These are phyloP conservation scores for Zenarchopterus dispar DNA, from an alignment of 2,797 vertebrate species.

Conservation along the genomic window DNA sequence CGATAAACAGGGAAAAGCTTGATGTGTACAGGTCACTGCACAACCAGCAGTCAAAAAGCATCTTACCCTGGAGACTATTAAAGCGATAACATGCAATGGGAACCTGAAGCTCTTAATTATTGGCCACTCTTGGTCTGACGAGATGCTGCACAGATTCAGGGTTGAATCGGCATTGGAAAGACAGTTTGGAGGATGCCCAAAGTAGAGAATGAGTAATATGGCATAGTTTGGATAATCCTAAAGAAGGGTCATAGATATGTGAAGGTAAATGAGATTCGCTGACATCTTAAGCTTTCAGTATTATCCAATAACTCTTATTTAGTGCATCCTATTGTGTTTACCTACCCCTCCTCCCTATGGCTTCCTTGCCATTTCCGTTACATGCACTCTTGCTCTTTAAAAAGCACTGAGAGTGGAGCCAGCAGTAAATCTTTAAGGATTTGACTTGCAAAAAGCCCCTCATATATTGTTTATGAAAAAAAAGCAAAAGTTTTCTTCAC, in stretches of 20 bases:
- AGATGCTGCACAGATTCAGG: conserved; percentile 51
- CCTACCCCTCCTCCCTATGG: conserved; percentile 29
- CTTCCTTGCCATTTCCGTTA: conserved; percentile 58
- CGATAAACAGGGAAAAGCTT: conserved; percentile 82
- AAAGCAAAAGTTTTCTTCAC: conserved; percentile 82
- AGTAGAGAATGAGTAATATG: conserved; percentile 39
- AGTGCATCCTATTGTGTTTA: conserved; percentile 73
- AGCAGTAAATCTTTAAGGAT: conserved; percentile 87
- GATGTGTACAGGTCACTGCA: conserved; percentile 86
- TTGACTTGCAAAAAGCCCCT: conserved; percentile 98
- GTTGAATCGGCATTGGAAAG: conserved; percentile 36
- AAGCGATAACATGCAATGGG: conserved; percentile 65
- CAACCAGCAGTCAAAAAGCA: conserved; percentile 84
- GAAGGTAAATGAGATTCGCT: conserved; percentile 3
- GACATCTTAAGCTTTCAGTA: conserved; percentile 63
- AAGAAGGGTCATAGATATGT: conserved; percentile 35
- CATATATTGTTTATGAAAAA: conserved; percentile 97
- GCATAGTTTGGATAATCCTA: conserved; percentile 43
- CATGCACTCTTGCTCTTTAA: conserved; percentile 67
- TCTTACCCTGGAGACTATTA: conserved; percentile 71
- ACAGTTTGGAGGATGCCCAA: conserved; percentile 34
- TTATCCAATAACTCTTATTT: conserved; percentile 61
- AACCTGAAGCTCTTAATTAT: conserved; percentile 78
- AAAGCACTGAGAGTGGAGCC: conserved; percentile 69
- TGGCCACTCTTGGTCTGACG: conserved; percentile 55